These are phyloP conservation scores for Sciaenops ocellatus DNA, from an alignment of 2,797 vertebrate genomes.

Conservation along the genomic window DNA sequence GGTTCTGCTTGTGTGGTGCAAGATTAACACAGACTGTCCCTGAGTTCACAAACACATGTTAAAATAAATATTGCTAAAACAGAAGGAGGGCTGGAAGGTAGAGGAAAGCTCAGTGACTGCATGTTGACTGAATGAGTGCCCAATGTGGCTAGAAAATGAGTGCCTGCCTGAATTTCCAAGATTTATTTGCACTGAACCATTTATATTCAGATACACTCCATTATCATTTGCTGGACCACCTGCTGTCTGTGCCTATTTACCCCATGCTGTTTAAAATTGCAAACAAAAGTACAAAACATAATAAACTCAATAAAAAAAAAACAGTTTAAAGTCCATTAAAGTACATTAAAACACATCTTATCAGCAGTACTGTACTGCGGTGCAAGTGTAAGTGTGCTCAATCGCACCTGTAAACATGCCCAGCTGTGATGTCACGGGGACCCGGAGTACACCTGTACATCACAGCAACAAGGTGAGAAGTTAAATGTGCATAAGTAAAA, in stretches of 20 bases:
- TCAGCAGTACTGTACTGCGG: neutral
- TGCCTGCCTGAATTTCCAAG: neutral
- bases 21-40: neutral
- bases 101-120: neutral
- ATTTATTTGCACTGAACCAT: neutral
- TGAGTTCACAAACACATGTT: neutral
- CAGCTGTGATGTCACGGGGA: neutral
- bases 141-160: neutral
- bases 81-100: neutral
- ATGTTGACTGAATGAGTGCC: neutral
- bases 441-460: neutral
- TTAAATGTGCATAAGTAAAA: neutral
- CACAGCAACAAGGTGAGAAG: neutral
- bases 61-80: neutral
- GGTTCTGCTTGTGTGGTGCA: neutral
- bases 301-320: neutral
- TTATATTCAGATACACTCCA: neutral
- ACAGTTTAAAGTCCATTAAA: neutral
- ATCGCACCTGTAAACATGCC: neutral
- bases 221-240: neutral
- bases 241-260: neutral
- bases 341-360: neutral
- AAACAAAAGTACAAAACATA: neutral
- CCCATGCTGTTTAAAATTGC: neutral
- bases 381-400: too few species aligned